These are phyloP conservation scores for Vanessa tameamea DNA, from an alignment of 1,140 invertebrate species.

Conservation along the genomic window DNA sequence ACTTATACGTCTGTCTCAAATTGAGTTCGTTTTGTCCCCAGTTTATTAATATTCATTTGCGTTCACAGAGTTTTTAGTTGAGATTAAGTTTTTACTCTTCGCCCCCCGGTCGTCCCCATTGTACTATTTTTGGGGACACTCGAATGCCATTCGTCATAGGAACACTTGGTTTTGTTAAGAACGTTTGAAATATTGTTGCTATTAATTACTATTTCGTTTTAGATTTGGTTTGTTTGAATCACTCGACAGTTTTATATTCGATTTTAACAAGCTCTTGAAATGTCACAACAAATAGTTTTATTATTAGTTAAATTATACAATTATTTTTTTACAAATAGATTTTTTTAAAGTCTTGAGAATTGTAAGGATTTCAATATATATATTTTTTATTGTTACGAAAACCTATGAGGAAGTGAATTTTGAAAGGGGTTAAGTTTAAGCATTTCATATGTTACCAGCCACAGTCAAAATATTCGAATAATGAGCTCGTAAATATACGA, in stretches of 20 bases:
- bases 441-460: too few species aligned
- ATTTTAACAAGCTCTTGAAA: slow-evolving; percentile 33
- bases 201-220: slow-evolving; percentile 52
- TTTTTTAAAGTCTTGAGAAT: too few species aligned
- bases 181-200: slow-evolving; percentile 58
- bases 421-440: too few species aligned
- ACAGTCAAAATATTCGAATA: too few species aligned
- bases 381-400: too few species aligned
- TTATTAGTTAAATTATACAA: neutral
- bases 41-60: slow-evolving; percentile 68
- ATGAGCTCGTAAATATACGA: too few species aligned
- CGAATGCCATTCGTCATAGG: slow-evolving; percentile 55
- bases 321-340: neutral
- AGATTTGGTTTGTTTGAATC: slow-evolving; percentile 43
- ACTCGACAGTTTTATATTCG: slow-evolving; percentile 37
- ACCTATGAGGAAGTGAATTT: too few species aligned
- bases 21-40: slow-evolving; percentile 64
- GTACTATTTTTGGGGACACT: slow-evolving; percentile 61
- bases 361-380: too few species aligned
- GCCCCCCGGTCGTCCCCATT: slow-evolving; percentile 40
- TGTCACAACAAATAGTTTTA: slow-evolving; percentile 15
- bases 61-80: slow-evolving; percentile 53
- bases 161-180: slow-evolving; percentile 49
- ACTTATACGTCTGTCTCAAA: slow-evolving; percentile 56
- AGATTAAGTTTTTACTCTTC: slow-evolving; percentile 56